Percentiles rank a stretch among this genome's conserved stretches.
These are phyloP conservation scores for Panagrolaimus sp. DNA, from an alignment of 1,140 invertebrate species.

Conservation along the genomic window DNA sequence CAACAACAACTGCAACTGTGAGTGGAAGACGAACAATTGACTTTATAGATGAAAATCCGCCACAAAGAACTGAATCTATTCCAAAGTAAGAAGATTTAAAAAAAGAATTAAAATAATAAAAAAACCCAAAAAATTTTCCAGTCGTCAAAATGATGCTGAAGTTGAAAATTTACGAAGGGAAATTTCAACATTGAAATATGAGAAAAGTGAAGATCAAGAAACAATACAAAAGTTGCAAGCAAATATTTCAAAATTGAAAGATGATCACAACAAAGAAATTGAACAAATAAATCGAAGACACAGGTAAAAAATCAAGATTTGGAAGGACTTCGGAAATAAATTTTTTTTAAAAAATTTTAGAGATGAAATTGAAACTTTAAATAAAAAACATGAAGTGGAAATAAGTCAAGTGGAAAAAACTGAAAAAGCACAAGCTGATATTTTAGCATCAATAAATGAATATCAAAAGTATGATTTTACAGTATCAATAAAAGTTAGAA, in stretches of 20 bases:
- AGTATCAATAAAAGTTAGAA: neutral
- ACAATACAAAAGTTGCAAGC: conserved; percentile 3
- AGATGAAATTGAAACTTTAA: conserved; percentile 27
- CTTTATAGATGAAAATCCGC: conserved; percentile 12
- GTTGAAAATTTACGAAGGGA: neutral
- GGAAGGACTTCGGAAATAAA: neutral
- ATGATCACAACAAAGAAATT: neutral
- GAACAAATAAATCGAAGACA: conserved; percentile 2
- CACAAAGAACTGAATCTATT: neutral
- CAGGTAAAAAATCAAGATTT: neutral
- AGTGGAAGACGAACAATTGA: neutral
- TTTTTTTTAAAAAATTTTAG: conserved; percentile 9
- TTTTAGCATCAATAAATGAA: conserved; percentile 26
- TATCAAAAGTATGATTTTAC: conserved; percentile 23
- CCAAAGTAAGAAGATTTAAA: neutral
- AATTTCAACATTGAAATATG: conserved; percentile 14
- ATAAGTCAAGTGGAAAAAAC: conserved; percentile 24
- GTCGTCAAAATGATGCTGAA: conserved; percentile 2
- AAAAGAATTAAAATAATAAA: neutral
- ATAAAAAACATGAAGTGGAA: conserved; percentile 28
- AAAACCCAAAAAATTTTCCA: neutral
- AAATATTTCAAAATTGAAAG: conserved; percentile 3
- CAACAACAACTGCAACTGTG: neutral
- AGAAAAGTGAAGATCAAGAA: neutral
- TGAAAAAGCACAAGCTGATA: conserved; percentile 21